These are phyloP conservation scores for Dicyrtomina minuta DNA, from an alignment of 2,888 invertebrate species.

Conservation along the genomic window DNA sequence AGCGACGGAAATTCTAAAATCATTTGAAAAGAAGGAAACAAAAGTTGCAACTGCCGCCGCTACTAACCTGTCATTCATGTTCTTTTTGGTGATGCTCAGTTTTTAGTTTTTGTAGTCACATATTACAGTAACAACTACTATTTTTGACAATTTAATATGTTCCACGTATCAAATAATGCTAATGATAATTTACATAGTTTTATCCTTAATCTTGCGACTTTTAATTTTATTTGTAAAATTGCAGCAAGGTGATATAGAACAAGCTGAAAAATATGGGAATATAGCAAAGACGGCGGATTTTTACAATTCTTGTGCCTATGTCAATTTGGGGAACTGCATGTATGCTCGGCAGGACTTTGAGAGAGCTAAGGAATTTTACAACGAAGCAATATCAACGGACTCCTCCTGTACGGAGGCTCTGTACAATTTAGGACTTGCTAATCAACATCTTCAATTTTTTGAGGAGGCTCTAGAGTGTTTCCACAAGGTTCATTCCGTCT, in stretches of 20 bases:
- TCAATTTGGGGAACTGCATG: conserved; percentile 81
- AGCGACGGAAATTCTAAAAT: conserved; percentile 80
- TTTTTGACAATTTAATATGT: conserved; percentile 9
- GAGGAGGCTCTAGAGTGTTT: conserved; percentile 78
- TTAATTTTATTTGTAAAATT: no score
- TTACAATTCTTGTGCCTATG: conserved; percentile 77
- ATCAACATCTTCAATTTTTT: conserved; percentile 68
- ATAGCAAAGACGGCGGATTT: conserved; percentile 72
- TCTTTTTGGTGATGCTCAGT: conserved; percentile 66
- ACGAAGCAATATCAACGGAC: conserved; percentile 75
- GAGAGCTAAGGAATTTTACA: conserved; percentile 70
- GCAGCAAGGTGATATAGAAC: conserved; percentile 75
- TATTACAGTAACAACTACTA: background rate
- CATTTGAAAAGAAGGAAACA: conserved; percentile 81
- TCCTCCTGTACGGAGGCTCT: conserved; percentile 80
- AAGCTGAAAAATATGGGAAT: conserved; percentile 75
- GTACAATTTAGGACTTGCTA: conserved; percentile 75
- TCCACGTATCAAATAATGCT: no score
- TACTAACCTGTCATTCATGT: conserved; percentile 82
- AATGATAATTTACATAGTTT: no score
- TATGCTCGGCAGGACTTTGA: conserved; percentile 69
- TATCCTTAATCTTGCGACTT: no score
- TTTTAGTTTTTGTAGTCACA: background rate
- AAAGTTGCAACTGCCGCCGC: conserved; percentile 82
- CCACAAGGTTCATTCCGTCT: conserved; percentile 64